Evolutionary conservation across 2,113 vertebrate genomes (phyloP), one percentile per base, ranked within the genome.

Genomic region (Ovibos moschatus): DNA sequence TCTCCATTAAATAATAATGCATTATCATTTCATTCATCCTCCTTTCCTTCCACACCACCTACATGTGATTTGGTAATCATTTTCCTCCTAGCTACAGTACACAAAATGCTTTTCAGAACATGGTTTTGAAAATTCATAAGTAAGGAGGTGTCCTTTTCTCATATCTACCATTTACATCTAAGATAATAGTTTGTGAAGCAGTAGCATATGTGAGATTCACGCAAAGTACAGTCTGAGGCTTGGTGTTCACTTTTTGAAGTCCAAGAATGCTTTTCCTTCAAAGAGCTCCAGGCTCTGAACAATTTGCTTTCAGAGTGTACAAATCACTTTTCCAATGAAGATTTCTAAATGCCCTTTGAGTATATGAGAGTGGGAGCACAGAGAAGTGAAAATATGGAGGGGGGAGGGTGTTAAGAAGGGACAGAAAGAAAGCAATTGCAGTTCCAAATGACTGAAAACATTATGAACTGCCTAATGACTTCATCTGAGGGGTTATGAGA

Each of bases 301-400:
- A 92, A 81, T 86, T 96, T 71, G 13, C 79, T 95, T 85, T 97
- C 84, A 76, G 83, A 95, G 16, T 67, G 14, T 78, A n/a, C 21
- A 85, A 87, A 89, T 96, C 87, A 88, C 62, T 92, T 97, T 93
- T 82, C 58, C 67, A 78, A 67, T 92, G 40, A 94, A 85, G n/a
- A 96, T 95, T 95, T 97, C 36, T 89, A 88, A 96, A 95, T 91
- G 60, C 8, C 19, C 36, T 95, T 90, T 90, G 62, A 85, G 12
- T 91, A 19, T 36, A 19, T 30, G 55, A 91, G 23, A 40, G 16
- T 79, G 10, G 45, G 43, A 71, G 25, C 7, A 28, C 3, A 71
- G 17, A 50, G 13, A 97, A 90, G 27, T 60, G 51, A 95, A 30
- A 94, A 83, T 91, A 45, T n/a, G 10, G 15, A 1, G 30, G 47